Conservation (phyloP, 1,140 invertebrate genomes). For the Lamellibrachia luymesi region DNA sequence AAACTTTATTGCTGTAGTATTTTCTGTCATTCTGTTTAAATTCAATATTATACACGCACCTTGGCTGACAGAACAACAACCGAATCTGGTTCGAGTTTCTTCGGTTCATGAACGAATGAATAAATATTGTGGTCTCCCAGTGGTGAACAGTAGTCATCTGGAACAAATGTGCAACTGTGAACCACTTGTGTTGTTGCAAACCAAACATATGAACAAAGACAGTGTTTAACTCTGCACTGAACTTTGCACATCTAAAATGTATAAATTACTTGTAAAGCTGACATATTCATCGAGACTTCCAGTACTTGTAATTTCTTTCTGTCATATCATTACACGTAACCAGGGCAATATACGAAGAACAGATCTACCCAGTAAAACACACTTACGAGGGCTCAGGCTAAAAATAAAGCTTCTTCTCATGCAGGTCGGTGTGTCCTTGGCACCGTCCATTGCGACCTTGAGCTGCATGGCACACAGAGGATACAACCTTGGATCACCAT, state of each 20-base stretch:
- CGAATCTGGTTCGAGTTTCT: conserved; percentile 45
- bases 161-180: conserved; percentile 23
- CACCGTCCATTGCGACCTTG: conserved; percentile 26
- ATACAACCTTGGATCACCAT: conserved; percentile 63
- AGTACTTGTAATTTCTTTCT: not conserved
- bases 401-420: conserved; percentile 61
- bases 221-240: not conserved
- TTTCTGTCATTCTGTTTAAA: too few relatives aligned
- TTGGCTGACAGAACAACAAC: conserved; percentile 73
- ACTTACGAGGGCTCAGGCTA: conserved; percentile 52
- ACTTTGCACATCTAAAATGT: not conserved
- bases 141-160: conserved; percentile 78
- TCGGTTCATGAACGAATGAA: conserved; percentile 64
- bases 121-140: conserved; percentile 79
- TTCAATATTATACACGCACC: conserved; percentile 33
- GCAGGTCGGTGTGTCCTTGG: conserved; percentile 78
- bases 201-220: not conserved
- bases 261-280: not conserved
- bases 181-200: not conserved
- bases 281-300: not conserved
- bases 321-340: not conserved
- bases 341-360: not conserved
- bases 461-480: conserved; percentile 67
- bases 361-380: conserved; percentile 29
- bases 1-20: too few relatives aligned